Base-by-base conservation (phyloP, 1,140 invertebrate species). In the Asobara japonica region DNA sequence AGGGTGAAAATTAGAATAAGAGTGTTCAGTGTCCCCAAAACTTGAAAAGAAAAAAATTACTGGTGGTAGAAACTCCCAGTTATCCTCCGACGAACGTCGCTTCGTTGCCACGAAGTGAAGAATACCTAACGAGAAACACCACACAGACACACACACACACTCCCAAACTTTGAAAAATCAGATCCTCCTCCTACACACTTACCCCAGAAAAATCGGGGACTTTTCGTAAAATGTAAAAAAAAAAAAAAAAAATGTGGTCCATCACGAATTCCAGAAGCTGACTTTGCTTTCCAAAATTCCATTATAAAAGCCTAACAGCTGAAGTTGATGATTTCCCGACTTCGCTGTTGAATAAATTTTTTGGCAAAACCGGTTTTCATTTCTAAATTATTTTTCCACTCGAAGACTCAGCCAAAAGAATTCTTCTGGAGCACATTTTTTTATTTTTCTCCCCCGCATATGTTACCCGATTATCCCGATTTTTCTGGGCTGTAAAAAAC, bases 401-500 rank as follows among this genome's bases (percentile, higher is more conserved):
- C 41, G n/a, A 10, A 20, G 10, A 45, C 8, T 16, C 4, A 13
- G n/a, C n/a, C 41, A 13, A 16, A 45, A 13, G 41, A 45, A 16
- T 5, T 2, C 41, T 16, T 45, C 8, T 45, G 41, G 41, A 45
- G 41, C 41, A 16, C n/a, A 66, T 29, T 22, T 7, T 16, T 60
- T 25, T 4, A n/a, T 61, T 18, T 20, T 38, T 22, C n/a, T 60
- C 27, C 3, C 18, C 11, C 13, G 20, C 25, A 8, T 10, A 60
- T 8, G 20, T 25, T 62, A n/a, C 13, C 7, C 51, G 22, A 56
- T 62, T 62, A 16, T 62, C 13, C 20, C 38, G n/a, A 69, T 27
- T 74, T 76, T 68, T 71, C 76, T 62, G 61, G 61, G 76, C 72
- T 61, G 77, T 77, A 80, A 76, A 71, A 77, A 69, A 76, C 69